phyloP scores from a whole-genome alignment of 1,140 invertebrate species.

The Drosophila insularis region DNA sequence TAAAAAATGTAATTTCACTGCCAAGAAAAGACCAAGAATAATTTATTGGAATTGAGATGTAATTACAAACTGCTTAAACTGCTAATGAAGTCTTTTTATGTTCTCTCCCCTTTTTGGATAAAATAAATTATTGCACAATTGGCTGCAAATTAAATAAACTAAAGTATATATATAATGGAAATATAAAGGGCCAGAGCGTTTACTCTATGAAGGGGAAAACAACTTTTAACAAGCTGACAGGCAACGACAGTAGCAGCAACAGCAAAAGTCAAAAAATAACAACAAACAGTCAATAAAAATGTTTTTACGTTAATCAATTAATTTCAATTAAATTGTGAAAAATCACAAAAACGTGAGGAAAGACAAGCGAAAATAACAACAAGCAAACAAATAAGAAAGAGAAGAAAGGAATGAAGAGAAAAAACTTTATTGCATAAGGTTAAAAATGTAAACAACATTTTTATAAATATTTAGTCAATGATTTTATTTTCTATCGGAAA shows the following conservation, averaged over 20 bases:
- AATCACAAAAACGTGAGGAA: constrained; percentile 66
- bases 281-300: constrained; percentile 49
- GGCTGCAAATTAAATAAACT: too few species aligned
- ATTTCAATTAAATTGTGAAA: constrained; percentile 66
- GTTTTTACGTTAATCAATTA: constrained; percentile 66
- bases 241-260: constrained; percentile 26
- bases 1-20: too few species aligned
- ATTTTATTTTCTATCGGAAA: too few species aligned
- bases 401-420: too few species aligned
- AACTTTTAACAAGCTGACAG: constrained; percentile 58
- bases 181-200: too few species aligned
- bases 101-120: neutral
- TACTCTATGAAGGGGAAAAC: neutral
- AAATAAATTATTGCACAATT: constrained; percentile 54
- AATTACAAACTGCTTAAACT: constrained; percentile 40
- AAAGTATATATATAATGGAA: neutral
- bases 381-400: constrained; percentile 28
- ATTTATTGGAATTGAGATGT: too few species aligned
- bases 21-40: too few species aligned
- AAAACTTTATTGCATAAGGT: neutral
- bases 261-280: constrained; percentile 29
- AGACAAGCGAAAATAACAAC: constrained; percentile 30
- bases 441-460: neutral
- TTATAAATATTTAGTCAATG: neutral
- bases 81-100: neutral